Evolutionary conservation across 2,797 vertebrate species (phyloP), one percentile per base, ranked within the genome.

Genomic region (Pseudomugil gertrudae): DNA sequence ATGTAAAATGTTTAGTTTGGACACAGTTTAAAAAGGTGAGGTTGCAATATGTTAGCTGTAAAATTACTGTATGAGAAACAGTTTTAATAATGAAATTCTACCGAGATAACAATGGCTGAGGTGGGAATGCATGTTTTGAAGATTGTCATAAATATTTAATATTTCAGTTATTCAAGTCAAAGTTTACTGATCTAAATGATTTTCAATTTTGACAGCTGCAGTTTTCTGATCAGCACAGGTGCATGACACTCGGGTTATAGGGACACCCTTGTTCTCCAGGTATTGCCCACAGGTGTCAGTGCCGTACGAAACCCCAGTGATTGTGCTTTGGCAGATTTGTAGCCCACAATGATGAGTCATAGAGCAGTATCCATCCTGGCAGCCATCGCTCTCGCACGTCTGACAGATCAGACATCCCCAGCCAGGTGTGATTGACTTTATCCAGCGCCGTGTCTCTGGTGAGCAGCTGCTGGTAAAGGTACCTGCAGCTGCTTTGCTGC

Each of bases 271-370:
- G 11, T 36, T 63, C 54, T 61, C 30, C 48, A 62, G 78, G 66
- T 64, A 50, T 43, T 58, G 9, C 59, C 26, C 30, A 5, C 29
- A 53, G 48, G 64, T 9, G 26, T 66, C 65, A 66, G 63, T 56
- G 71, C 64, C 55, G 62, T 9, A 66, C 55, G 2, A 40, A 69
- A 62, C 63, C 54, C 59, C 24, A 19, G 40, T 59, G 74, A 70
- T 60, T 57, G 77, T n/a, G 48, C 72, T 79, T 11, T 48, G 17
- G 32, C 11, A 36, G 67, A 69, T 83, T 57, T 54, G 36, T 50
- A 52, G 72, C 80, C 78, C 83, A 85, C 72, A 21, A 53, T 15
- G 66, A 63, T 80, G 84, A 83, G 50, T 80, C 75, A 81, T 23
- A 35, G 50, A 60, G 63, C 53, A 60, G 63, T 75, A 60, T 67